Base-by-base conservation (phyloP, 2,888 invertebrate genomes). In the Lysandra bellargus region DNA sequence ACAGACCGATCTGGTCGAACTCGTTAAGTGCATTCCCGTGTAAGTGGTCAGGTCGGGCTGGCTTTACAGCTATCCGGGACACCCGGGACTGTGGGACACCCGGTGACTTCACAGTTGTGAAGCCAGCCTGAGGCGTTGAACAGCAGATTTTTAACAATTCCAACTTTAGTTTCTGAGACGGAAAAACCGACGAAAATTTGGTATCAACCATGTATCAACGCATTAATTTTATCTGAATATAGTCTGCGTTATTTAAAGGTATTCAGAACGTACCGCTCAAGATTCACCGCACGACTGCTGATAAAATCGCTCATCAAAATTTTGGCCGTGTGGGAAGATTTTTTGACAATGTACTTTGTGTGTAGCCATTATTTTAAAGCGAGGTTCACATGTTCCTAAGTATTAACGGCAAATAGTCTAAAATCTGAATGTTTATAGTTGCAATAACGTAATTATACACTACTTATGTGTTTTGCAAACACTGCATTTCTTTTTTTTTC, bases 301-400 rank as follows among this genome's bases (percentile, higher is more conserved):
- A 73, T 73, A 73, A n/a, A 37, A 73, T 73, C 73, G 40, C 40
- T 73, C 73, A 73, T 73, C 73, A 73, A 73, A 73, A 73, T 40
- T 73, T 73, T 73, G 17, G 37, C 6, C 73, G 73, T 40, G 73
- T 73, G 73, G 73, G 73, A 40, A 30, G 30, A 64, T 64, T 64
- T 64, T 64, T 64, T 40, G 60, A 17, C 5, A n/a, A n/a, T 60
- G 23, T 64, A 64, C 64, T 12, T 64, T 64, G 64, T 64, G 17
- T 57, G 57, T 14, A 4, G 4, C 17, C 12, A 57, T 17, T 14
- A 57, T 57, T 57, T 57, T 57, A 17, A 61, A 30, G 30, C 30
- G 4, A 64, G 30, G 23, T 64, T 64, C 23, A 61, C 23, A 61
- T n/a, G 5, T 6, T 7, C 6, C 6, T 40, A 6, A 6, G 40